Base-by-base conservation (phyloP, 1,140 invertebrate genomes). In the Luehdorfia chinensis region DNA sequence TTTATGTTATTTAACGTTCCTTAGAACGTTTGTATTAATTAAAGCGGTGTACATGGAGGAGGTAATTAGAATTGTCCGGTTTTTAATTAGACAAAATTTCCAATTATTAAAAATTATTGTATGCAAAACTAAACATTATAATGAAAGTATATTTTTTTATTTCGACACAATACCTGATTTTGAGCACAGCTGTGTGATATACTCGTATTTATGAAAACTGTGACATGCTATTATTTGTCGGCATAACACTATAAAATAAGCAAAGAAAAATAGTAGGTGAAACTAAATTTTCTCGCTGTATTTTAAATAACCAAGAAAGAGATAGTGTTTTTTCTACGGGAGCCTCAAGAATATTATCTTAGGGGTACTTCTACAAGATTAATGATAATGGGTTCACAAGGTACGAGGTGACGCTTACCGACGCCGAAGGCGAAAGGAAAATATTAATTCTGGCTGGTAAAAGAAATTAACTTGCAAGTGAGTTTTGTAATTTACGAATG, bases 361-460 rank as follows among this genome's bases (percentile, higher is more conserved):
- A 55, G 55, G 52, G 50, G 43, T 34, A 50, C 37, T 57, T 47
- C 54, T 59, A 55, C 48, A 64, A 67, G 60, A 67, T 67, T 61
- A 67, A 67, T 67, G 60, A 55, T 64, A 67, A 67, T 67, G 60
- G 64, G 64, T 60, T 64, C 64, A 54, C 51, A 46, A 58, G 63
- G 55, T 50, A 53, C 51, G 57, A 54, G 57, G 60, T 59, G 60
- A 63, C 59, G 50, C 28, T 58, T 56, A 50, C 45, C 43, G 47
- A 37, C 21, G 32, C 46, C 45, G 39, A 23, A 28, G 55, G 51
- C 47, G 51, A 56, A 57, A 52, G 55, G 50, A 64, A 66, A 62
- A 66, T 59, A 66, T 66, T 62, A 58, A 63, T 58, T 57, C 55
- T 55, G 43, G 41, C 50, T 34, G n/a, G 8, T 8, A 16, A 15